Base-by-base conservation (phyloP, 2,797 vertebrate genomes). In the Sebastes goodei region DNA sequence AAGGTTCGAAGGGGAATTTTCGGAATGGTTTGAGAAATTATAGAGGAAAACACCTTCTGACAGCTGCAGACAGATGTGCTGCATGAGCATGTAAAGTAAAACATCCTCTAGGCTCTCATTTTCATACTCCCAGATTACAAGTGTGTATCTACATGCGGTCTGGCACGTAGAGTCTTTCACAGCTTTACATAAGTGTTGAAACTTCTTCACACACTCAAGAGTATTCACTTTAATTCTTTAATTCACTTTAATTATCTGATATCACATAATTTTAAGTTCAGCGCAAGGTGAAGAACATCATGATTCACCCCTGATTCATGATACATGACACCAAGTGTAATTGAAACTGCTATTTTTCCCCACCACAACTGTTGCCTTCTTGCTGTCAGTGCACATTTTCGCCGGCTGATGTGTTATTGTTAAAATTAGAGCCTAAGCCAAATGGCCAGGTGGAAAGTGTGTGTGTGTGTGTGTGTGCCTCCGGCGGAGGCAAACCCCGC, bases 361-460 rank as follows among this genome's bases (percentile, higher is more conserved):
- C 9, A 21, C 25, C 15, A 21, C 7, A 71, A 42, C 76, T 68
- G 65, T 69, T 38, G 7, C 17, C 42, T 3, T 10, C 42, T 5
- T 5, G 10, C 42, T 60, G 60, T 61, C 64, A 7, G 65, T 56
- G 70, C 53, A 60, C 42, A 83, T 89, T 86, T 79, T 46, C 10
- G 7, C 72, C 33, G 15, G 1, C 64, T 62, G 59, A 74, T 79
- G 75, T 85, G 78, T 81, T 85, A 78, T 80, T 90, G 73, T 91
- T 87, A 63, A 79, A 89, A 87, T 92, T 84, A 81, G 70, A 85
- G 64, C n/a, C 27, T 72, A 56, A 76, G 80, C 74, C 83, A 71
- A 86, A 62, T 25, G 29, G 66, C 68, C 75, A 89, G 88, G 90
- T 93, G 90, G 91, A 81, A 68, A 75, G 73, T 57, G 66, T 12